Evolutionary conservation across 2,113 vertebrate genomes (phyloP), one percentile per base, ranked within the genome.

Genomic region (Fregetta grallaria): DNA sequence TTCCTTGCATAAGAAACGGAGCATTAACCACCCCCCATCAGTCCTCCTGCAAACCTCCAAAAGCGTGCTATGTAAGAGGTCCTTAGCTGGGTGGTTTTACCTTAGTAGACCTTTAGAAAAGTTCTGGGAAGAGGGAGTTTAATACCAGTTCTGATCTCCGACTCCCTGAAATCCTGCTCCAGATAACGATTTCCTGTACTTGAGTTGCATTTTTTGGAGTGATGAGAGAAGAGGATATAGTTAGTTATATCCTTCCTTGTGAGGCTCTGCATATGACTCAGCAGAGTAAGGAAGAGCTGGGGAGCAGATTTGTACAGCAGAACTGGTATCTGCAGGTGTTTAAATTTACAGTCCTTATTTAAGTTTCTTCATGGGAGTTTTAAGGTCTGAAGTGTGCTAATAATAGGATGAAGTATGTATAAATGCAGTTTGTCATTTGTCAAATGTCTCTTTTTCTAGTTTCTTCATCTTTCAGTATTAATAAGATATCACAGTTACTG

Each of bases 381-480:
- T 68, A 90, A 76, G 29, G 71, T 81, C 78, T 80, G 11, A 72
- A 72, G 26, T 10, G 25, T 85, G 76, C 53, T 87, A 91, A 88
- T 80, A 67, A 68, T 92, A 94, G 71, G 58, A 68, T 81, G 62
- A 92, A 80, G 16, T 65, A 34, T 8, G 29, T 74, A 49, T 70
- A 88, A 96, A 93, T 86, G 45, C 72, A 71, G 47, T 55, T 89
- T 81, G 32, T 68, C 52, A 66, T 94, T 72, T 91, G 78, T 89
- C 86, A 97, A 79, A 85, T 75, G 45, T 86, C 59, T 88, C 56
- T 74, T 56, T 56, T 74, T 91, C 59, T 58, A 76, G 44, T 55
- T 93, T 94, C 62, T 77, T 84, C 62, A 55, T 71, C 65, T 93
- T 86, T 81, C 62, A 52, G 15, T 84, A 70, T 96, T 96, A 96